Percentiles rank a stretch among this genome's conserved stretches.
Evolutionary conservation across 2,113 vertebrate species (phyloP).

Genomic region (Synchiropus splendidus): DNA sequence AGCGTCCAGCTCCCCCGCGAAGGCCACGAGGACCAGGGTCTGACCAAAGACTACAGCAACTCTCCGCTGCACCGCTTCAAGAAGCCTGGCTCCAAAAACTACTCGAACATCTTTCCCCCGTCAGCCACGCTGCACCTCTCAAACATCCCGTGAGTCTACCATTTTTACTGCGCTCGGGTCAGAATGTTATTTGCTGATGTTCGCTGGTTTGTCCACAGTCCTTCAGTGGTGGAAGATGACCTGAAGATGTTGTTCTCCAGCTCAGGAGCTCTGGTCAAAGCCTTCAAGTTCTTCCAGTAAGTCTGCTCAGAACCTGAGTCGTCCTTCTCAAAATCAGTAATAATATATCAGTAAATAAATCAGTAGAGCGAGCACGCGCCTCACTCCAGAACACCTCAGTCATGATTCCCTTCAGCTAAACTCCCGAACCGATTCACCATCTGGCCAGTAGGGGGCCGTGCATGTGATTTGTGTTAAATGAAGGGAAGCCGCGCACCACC

Average conservation of each 20-base stretch:
- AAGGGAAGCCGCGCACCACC: no score
- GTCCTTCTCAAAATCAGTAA: no score
- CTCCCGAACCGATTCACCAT: no score
- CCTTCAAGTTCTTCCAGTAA: constrained; percentile 99
- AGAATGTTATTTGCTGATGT: no score
- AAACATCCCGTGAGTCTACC: constrained; percentile 85
- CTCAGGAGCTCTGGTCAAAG: constrained; percentile 85
- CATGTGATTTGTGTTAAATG: no score
- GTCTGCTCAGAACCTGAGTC: constrained; percentile 25
- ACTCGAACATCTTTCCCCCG: constrained; percentile 93
- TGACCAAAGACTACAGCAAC: constrained; percentile 88
- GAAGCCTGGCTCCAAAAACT: constrained; percentile 96
- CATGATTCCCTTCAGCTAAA: no score
- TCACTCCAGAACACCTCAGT: not conserved
- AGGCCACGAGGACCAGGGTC: constrained; percentile 86
- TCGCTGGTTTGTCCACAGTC: constrained; percentile 55
- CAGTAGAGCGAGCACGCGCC: no score
- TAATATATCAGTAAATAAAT: no score
- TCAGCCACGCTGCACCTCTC: constrained; percentile 93
- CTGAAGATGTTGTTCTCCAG: constrained; percentile 82
- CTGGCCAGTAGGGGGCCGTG: no score
- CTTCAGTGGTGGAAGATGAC: constrained; percentile 84
- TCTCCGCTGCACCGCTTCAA: constrained; percentile 95
- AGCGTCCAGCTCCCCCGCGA: constrained; percentile 88
- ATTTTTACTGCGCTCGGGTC: not conserved